Conservation (phyloP, 2,113 vertebrate species). For the Burhinus oedicnemus region DNA sequence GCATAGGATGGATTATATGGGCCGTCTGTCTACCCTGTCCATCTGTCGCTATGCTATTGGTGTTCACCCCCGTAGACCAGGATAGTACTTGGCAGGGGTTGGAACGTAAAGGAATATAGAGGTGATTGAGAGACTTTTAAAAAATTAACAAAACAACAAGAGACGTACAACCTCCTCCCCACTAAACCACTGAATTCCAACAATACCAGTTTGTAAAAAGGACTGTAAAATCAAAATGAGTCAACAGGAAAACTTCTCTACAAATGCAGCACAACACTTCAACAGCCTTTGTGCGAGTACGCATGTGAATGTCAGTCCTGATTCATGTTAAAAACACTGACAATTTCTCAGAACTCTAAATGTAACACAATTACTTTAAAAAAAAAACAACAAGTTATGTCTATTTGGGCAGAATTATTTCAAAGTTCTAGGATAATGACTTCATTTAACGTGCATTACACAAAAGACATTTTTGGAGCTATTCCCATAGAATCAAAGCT, state of each 20-base stretch:
- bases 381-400: background rate
- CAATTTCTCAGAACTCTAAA: constrained; percentile 34
- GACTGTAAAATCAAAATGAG: constrained; percentile 32
- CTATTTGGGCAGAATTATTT: constrained; percentile 33
- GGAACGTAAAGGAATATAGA: background rate
- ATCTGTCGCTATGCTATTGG: background rate
- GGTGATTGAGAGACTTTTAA: background rate
- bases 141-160: background rate
- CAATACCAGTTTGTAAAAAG: background rate
- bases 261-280: background rate
- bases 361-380: background rate
- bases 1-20: constrained; percentile 44
- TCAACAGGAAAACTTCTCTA: constrained; percentile 21
- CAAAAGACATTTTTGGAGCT: constrained; percentile 40
- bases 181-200: background rate
- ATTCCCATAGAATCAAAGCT: constrained; percentile 49
- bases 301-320: background rate
- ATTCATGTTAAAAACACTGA: background rate
- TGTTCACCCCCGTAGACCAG: background rate
- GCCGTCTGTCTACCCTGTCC: constrained; percentile 47
- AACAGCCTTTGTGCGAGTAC: background rate
- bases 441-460: constrained; percentile 40
- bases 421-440: constrained; percentile 46
- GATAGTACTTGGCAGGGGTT: background rate
- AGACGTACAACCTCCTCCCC: background rate